phyloP scores from a whole-genome alignment of 2,888 invertebrate genomes.

The Polymixis lichenea region DNA sequence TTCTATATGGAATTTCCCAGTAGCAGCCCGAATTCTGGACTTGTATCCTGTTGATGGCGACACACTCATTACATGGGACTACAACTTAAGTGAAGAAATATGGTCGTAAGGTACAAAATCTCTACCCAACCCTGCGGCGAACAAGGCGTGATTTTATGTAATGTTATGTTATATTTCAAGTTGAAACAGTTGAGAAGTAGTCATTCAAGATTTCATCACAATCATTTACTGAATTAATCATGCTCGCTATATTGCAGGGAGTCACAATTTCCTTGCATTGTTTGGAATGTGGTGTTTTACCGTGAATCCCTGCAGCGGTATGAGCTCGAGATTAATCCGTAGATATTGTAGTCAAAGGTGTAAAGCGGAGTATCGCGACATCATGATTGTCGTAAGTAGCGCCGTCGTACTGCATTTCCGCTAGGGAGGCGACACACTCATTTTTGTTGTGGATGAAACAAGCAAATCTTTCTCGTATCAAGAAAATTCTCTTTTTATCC shows the following conservation, averaged over 20 bases:
- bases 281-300: conserved; percentile 33
- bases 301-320: conserved; percentile 38
- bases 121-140: too few relatives aligned
- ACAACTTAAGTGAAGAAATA: too few relatives aligned
- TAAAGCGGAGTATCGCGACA: conserved; percentile 58
- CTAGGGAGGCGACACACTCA: conserved; percentile 33
- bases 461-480: neutral
- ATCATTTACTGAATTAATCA: conserved; percentile 20
- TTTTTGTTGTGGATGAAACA: conserved; percentile 30
- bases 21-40: too few relatives aligned
- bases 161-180: too few relatives aligned
- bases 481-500: neutral
- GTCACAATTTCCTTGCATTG: conserved; percentile 33
- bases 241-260: conserved; percentile 3
- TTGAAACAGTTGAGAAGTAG: neutral
- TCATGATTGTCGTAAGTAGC: conserved; percentile 66
- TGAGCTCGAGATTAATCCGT: conserved; percentile 57
- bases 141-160: too few relatives aligned
- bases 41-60: too few relatives aligned
- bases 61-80: too few relatives aligned
- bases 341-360: conserved; percentile 59
- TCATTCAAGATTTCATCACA: neutral
- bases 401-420: conserved; percentile 56
- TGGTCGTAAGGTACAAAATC: too few relatives aligned
- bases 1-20: too few relatives aligned